A percentile compares a stretch with the other conserved stretches of the same genome.
These are phyloP conservation scores for Caenorhabditis brenneri DNA, from an alignment of 1,140 invertebrate genomes.

Conservation along the genomic window DNA sequence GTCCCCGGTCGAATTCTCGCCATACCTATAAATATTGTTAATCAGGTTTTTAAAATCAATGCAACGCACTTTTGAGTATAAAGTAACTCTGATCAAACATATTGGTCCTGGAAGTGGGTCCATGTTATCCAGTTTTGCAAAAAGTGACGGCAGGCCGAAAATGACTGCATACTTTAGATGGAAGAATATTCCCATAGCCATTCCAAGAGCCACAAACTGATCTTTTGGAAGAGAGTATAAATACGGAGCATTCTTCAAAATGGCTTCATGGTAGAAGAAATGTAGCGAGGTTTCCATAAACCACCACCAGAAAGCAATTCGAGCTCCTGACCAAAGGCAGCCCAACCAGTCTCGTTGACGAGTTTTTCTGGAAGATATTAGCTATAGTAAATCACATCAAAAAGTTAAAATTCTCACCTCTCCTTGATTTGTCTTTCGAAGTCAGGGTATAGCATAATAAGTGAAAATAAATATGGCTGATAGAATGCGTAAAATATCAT, in stretches of 20 bases:
- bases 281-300: constrained; percentile 63
- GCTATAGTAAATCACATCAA: no score
- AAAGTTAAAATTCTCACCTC: constrained; percentile 57
- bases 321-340: constrained; percentile 46
- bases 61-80: constrained; percentile 64
- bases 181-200: constrained; percentile 70
- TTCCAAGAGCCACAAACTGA: constrained; percentile 68
- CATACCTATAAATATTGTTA: constrained; percentile 59
- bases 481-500: constrained; percentile 69
- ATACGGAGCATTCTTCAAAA: constrained; percentile 61
- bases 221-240: constrained; percentile 64
- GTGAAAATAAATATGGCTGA: constrained; percentile 66
- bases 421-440: constrained; percentile 66
- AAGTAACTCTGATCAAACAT: constrained; percentile 64
- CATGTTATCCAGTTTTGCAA: constrained; percentile 68
- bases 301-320: constrained; percentile 68
- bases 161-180: constrained; percentile 71
- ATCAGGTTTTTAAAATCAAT: no score
- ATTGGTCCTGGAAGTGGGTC: constrained; percentile 66
- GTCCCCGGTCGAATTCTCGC: constrained; percentile 68
- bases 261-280: constrained; percentile 70
- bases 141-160: constrained; percentile 68
- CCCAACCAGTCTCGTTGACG: not conserved
- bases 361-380: constrained; percentile 18
- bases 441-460: constrained; percentile 69